These are phyloP conservation scores for Aphelenchoides besseyi DNA, from an alignment of 1,140 invertebrate species.

Conservation along the genomic window DNA sequence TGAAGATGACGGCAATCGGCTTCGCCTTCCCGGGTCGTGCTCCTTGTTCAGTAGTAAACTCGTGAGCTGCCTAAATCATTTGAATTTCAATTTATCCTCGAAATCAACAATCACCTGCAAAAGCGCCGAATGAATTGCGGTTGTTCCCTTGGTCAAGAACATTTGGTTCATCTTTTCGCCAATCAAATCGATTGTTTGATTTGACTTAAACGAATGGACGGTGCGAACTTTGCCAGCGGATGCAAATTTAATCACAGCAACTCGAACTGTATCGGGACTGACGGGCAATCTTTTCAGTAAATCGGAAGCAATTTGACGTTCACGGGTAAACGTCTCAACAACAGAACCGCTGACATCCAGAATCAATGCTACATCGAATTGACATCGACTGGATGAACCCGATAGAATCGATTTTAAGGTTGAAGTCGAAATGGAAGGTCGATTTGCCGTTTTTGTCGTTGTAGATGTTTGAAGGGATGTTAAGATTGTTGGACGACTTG, in stretches of 20 bases:
- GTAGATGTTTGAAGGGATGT: no score
- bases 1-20: conserved; percentile 43
- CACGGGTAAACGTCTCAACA: conserved; percentile 45
- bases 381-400: conserved; percentile 24
- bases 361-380: conserved; percentile 52
- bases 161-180: conserved; percentile 31
- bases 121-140: no score
- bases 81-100: conserved; percentile 30
- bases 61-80: conserved; percentile 37
- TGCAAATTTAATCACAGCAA: conserved; percentile 55
- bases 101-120: no score
- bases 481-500: neutral
- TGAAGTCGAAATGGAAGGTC: conserved; percentile 3
- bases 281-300: conserved; percentile 40
- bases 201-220: conserved; percentile 37
- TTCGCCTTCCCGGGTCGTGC: conserved; percentile 33
- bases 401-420: conserved; percentile 1
- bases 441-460: no score
- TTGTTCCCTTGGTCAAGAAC: conserved; percentile 47
- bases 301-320: conserved; percentile 44
- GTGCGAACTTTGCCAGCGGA: conserved; percentile 46
- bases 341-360: conserved; percentile 55
- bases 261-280: conserved; percentile 50
- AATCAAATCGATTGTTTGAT: conserved; percentile 35
- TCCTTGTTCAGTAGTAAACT: conserved; percentile 33